Evolutionary conservation across 2,113 vertebrate genomes (phyloP), one percentile per base, ranked within the genome.

Genomic region (Hippolais icterina): DNA sequence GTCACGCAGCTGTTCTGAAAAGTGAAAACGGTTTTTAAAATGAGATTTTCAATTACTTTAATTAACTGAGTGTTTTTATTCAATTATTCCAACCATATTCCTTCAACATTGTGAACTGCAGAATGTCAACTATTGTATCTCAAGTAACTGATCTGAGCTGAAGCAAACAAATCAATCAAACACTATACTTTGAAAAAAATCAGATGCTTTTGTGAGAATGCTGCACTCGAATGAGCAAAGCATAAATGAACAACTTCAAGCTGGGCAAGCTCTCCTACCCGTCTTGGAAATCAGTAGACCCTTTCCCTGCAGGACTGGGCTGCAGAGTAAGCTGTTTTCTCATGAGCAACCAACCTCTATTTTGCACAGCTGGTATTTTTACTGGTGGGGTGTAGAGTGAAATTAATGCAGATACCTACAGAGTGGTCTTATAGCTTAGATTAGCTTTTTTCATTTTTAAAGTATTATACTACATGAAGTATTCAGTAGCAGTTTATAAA

Each of bases 131-230:
- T 84, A 16, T 70, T 22, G 2, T 84, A 41, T 79, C 63, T 53
- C 0, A 0, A 70, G n/a, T 77, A 57, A 60, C 42, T 33, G n/a
- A 65, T 61, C 37, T 76, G 47, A 92, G 21, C 37, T 79, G 65
- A 75, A 66, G 37, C 61, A 78, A 87, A 83, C 28, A 77, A 78
- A 79, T 89, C 46, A 66, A 28, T 89, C 25, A 84, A 52, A 71
- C 37, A 4, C 27, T 71, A 35, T 82, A 78, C 17, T 82, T 35
- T 1, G 5, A 63, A 94, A 89, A 90, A 75, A 80, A n/a, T 12
- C 0, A 0, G 1, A 24, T 54, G 19, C 17, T 78, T 53, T 54
- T 39, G 1, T 59, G 52, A 35, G 12, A 33, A 6, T 89, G 15
- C 42, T 71, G 52, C 0, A 0, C n/a, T 79, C 17, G 29, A 49